Evolutionary conservation across 1,140 invertebrate species (phyloP).

Genomic region (Diuraphis noxia): DNA sequence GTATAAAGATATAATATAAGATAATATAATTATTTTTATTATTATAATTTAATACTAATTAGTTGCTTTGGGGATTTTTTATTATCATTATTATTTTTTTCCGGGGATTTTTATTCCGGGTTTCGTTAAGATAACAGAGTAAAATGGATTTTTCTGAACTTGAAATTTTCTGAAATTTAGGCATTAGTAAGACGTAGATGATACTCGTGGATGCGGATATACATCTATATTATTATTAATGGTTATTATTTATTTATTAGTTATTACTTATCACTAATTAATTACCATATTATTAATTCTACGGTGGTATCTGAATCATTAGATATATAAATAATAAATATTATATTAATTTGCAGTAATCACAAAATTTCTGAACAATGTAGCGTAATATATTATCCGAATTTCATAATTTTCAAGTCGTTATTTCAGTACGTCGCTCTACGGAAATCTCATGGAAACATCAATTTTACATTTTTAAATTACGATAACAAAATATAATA

Average conservation of each 20-base stretch:
- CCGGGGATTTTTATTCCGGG: too few relatives aligned
- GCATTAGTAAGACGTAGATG: neutral
- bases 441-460: neutral
- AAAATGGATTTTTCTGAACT: neutral
- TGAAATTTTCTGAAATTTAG: neutral
- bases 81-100: too few relatives aligned
- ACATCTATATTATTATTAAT: neutral
- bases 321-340: neutral
- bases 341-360: neutral
- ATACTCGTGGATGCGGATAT: neutral
- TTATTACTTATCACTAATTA: too few relatives aligned
- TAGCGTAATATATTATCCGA: too few relatives aligned
- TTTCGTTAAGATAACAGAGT: neutral
- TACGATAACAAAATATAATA: neutral
- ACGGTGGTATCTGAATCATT: neutral
- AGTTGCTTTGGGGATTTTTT: too few relatives aligned
- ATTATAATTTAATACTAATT: too few relatives aligned
- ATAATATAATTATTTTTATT: too few relatives aligned
- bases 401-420: too few relatives aligned
- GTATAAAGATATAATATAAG: too few relatives aligned
- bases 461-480: neutral
- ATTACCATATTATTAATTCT: neutral
- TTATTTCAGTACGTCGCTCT: neutral
- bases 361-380: too few relatives aligned
- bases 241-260: too few relatives aligned